Evolutionary conservation across 1,140 invertebrate genomes (phyloP), one percentile per base, ranked within the genome.

Genomic region (Hestina assimilis): DNA sequence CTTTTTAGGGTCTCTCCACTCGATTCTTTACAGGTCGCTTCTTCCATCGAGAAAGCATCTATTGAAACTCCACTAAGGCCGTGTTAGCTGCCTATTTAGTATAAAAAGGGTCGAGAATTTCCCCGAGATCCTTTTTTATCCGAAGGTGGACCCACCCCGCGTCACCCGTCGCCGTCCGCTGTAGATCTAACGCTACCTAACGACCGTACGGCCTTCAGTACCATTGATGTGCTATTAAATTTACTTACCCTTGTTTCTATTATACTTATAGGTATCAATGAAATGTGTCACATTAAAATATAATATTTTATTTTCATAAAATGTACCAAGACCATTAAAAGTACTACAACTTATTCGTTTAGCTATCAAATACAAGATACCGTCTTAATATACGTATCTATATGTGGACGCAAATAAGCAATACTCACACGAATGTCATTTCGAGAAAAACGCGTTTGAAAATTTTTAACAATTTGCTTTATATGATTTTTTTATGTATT

Each of bases 41-140:
- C 82, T 79, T 82, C 75, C 82, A 72, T 74, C 78, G 79, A 83
- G 73, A 86, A 83, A 86, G 85, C 81, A 86, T 88, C 85, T 80
- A 88, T 88, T 88, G 85, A 88, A 86, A 83, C 83, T 85, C 83
- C 85, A 88, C 85, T 88, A 81, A 85, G 82, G 67, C 76, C 79
- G 83, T 88, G 85, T 88, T 88, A 88, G 80, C 85, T 88, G 85
- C 84, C 85, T 88, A 83, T 88, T 88, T 88, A 88, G 85, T 86
- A 86, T 85, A 88, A 88, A 87, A 87, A 86, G 83, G 85, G 82
- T 81, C 81, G 79, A 80, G 78, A 75, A 78, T 80, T 83, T 87
- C 71, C 55, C 74, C 59, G 70, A 77, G 80, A 83, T 83, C 79
- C 81, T 80, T 86, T 87, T 88, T 88, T 84, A 86, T 76, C 81